phyloP scores from a whole-genome alignment of 2,888 invertebrate genomes.

The Watsonalla cultraria region DNA sequence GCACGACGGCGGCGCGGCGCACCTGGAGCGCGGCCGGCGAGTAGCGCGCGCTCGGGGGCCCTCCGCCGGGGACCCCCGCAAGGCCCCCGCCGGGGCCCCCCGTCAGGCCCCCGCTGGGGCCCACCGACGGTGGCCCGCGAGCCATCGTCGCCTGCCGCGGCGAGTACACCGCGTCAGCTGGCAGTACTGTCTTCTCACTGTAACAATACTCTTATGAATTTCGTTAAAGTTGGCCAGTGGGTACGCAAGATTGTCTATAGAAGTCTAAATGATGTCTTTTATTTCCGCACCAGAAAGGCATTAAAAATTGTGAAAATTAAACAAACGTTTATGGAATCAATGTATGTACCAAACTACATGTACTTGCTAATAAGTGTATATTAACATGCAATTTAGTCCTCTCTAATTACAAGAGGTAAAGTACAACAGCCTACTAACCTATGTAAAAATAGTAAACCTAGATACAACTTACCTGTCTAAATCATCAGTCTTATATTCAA shows the following conservation, averaged over 20 bases:
- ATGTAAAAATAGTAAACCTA: background rate
- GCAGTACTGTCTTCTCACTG: slow-evolving; percentile 80
- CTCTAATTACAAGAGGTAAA: too few species aligned
- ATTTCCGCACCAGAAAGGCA: too few species aligned
- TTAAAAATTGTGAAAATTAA: too few species aligned
- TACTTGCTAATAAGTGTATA: too few species aligned
- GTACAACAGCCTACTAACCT: too few species aligned
- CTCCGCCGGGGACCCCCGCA: slow-evolving; percentile 83
- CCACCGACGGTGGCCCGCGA: slow-evolving; percentile 32
- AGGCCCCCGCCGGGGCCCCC: slow-evolving; percentile 82
- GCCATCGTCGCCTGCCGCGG: slow-evolving; percentile 71
- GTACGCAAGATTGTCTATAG: too few species aligned
- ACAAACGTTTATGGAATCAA: too few species aligned
- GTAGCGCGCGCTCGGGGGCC: slow-evolving; percentile 77
- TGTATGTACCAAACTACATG: too few species aligned
- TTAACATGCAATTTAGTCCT: too few species aligned
- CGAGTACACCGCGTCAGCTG: slow-evolving; percentile 87
- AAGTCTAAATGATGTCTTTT: too few species aligned
- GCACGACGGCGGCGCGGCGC: slow-evolving; percentile 92
- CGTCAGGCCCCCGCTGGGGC: slow-evolving; percentile 83
- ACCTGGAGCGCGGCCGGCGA: slow-evolving; percentile 91
- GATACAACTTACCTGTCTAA: slow-evolving; percentile 85
- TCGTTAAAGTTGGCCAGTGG: too few species aligned
- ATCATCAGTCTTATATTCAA: slow-evolving; percentile 90
- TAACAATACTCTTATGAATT: background rate